Base-by-base conservation (phyloP, 2,888 invertebrate species). In the Conops quadrifasciatus region DNA sequence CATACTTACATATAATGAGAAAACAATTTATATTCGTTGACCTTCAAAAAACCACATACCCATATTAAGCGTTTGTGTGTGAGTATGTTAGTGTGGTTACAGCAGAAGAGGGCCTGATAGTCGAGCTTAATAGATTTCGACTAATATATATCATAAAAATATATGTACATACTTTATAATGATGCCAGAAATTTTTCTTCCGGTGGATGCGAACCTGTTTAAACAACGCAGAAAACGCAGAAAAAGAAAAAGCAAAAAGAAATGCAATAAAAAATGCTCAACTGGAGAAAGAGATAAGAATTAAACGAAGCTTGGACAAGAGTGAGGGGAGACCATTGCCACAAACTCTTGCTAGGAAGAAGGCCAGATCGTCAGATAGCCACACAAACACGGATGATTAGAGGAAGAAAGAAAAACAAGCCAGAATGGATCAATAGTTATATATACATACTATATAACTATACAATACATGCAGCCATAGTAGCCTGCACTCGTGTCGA, bases 181-280 rank as follows among this genome's bases (percentile, higher is more conserved):
- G n/a, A n/a, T n/a, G n/a, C n/a, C n/a, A n/a, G n/a, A n/a, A n/a
- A n/a, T n/a, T n/a, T n/a, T n/a, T n/a, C n/a, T 15, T 58, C 19
- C 7, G n/a, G n/a, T n/a, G 24, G 58, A 58, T 15, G 26, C n/a
- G n/a, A 58, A 58, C 15, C 21, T 21, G 2, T 21, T 7, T 13
- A 58, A 58, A 3, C 19, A 13, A 24, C 2, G n/a, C 21, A n/a
- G 47, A 47, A 63, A 45, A 63, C 21, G 47, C 9, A 36, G 9
- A 36, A 36, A 4, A 36, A 36, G 4, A 36, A 9, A 36, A 36
- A 36, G 4, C 36, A 26, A 24, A n/a, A 36, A 56, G 53, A 43
- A 49, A 66, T 60, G 67, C 67, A 49, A 16, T 56, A 59, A 59
- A 13, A 21, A 36, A 43, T 66, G 60, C 60, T 68, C 60, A 68